Evolutionary conservation across 2,113 vertebrate genomes (phyloP).

Genomic region (Columbina picui): DNA sequence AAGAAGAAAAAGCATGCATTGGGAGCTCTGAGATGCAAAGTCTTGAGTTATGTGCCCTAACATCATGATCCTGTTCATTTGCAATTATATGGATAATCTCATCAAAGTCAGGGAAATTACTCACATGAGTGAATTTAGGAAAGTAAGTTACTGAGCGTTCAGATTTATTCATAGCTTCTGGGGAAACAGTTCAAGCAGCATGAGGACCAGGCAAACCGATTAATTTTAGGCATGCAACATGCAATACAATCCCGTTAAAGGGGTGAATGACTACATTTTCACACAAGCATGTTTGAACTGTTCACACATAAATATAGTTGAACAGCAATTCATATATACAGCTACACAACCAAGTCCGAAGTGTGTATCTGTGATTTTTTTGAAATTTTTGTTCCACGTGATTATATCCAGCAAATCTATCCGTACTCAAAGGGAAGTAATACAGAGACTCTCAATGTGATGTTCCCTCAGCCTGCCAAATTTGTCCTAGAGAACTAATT

Average conservation of each 20-base stretch:
- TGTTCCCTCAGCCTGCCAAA: slow-evolving; percentile 11
- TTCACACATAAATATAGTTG: neutral
- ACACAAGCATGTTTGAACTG: neutral
- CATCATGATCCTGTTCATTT: neutral
- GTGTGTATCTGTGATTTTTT: neutral
- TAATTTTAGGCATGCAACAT: neutral
- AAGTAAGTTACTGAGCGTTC: neutral
- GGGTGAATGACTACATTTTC: neutral
- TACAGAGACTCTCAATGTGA: neutral
- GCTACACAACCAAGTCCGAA: neutral
- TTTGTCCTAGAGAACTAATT: slow-evolving; percentile 20
- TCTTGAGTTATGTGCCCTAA: neutral
- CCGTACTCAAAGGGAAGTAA: neutral
- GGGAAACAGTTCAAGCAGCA: neutral
- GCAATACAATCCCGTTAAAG: neutral
- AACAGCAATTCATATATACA: neutral
- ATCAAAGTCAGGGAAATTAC: neutral
- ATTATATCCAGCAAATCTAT: neutral
- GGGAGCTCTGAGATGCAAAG: neutral
- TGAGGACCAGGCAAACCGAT: neutral
- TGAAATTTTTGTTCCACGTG: neutral
- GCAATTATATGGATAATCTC: neutral
- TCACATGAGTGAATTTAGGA: neutral
- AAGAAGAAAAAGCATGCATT: neutral
- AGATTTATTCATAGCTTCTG: neutral